Evolutionary conservation across 2,797 vertebrate species (phyloP).

Genomic region (Xenops minutus): DNA sequence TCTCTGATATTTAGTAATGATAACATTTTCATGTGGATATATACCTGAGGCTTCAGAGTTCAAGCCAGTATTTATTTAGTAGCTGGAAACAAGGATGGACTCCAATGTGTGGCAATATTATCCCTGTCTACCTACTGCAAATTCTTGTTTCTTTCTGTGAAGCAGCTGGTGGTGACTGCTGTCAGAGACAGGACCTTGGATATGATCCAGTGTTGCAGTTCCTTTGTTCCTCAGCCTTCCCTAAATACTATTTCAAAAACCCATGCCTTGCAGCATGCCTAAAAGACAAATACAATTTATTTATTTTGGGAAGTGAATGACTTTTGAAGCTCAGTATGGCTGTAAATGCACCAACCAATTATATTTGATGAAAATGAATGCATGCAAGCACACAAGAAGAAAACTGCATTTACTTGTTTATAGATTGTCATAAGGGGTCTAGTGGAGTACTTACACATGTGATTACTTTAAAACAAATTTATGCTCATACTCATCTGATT

Average conservation of each 20-base stretch:
- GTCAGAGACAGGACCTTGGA: slow-evolving; percentile 52
- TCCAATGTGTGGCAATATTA: background rate
- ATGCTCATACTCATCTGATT: background rate
- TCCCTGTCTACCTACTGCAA: background rate
- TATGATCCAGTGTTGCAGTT: slow-evolving; percentile 23
- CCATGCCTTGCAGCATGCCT: background rate
- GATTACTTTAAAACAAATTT: background rate
- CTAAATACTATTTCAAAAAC: background rate
- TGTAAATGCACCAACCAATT: background rate
- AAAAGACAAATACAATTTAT: background rate
- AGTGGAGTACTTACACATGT: background rate
- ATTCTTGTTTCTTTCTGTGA: slow-evolving; percentile 23
- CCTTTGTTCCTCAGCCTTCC: slow-evolving; percentile 39
- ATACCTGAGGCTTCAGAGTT: background rate
- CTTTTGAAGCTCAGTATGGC: background rate
- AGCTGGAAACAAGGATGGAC: background rate
- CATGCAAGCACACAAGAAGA: background rate
- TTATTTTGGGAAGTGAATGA: background rate
- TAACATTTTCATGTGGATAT: background rate
- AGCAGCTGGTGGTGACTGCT: slow-evolving; percentile 53
- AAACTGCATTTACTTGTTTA: background rate
- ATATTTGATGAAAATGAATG: background rate
- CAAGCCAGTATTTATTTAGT: background rate
- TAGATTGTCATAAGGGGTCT: background rate
- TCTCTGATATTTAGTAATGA: background rate